Conservation (phyloP, 2,888 invertebrate species). For the Spodoptera exigua region DNA sequence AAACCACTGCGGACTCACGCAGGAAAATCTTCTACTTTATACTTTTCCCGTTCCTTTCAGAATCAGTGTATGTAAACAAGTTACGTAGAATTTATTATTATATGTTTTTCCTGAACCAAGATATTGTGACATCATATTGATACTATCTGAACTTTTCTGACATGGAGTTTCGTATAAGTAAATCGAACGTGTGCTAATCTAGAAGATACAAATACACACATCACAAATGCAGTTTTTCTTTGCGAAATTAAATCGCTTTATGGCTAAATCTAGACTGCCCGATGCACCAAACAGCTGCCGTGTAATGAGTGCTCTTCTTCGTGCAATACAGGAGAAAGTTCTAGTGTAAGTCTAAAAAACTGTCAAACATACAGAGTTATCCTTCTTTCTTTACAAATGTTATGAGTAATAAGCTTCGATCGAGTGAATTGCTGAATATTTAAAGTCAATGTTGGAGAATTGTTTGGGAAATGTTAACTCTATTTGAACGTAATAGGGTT, state of each 20-base stretch:
- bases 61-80: not conserved
- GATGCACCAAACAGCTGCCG: too few species aligned
- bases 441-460: slow-evolving; percentile 45
- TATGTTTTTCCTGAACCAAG: not conserved
- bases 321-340: too few species aligned
- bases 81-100: not conserved
- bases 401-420: slow-evolving; percentile 31
- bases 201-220: slow-evolving; percentile 8
- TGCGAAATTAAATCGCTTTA: slow-evolving; percentile 21
- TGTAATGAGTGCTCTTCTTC: too few species aligned
- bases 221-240: slow-evolving; percentile 30
- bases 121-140: not conserved
- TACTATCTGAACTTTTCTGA: not conserved
- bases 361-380: slow-evolving; percentile 39
- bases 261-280: slow-evolving; percentile 32
- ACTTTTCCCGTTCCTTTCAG: not conserved
- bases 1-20: too few species aligned
- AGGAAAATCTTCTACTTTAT: too few species aligned
- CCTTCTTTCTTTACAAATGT: slow-evolving; percentile 32
- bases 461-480: slow-evolving; percentile 43
- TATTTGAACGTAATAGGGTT: slow-evolving; percentile 31
- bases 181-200: slow-evolving; percentile 22
- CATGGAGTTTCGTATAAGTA: not conserved
- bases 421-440: slow-evolving; percentile 50
- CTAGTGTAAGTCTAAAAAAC: too few species aligned